Evolutionary conservation across 1,140 invertebrate genomes (phyloP), one percentile per base, ranked within the genome.

Genomic region (Epicauta chinensis): DNA sequence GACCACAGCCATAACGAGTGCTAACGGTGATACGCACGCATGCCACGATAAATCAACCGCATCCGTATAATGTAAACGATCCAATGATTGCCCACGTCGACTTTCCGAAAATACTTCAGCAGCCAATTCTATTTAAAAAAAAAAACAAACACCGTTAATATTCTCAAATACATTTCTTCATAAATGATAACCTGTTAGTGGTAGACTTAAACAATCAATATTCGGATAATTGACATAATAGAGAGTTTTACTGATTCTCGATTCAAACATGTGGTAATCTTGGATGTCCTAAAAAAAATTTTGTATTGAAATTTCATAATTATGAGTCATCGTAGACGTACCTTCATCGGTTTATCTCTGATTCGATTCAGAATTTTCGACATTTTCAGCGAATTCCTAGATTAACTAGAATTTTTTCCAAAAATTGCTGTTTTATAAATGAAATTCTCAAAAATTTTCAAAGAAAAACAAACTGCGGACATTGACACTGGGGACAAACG

Each of bases 1-100:
- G 1, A 97, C 74, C 55, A 93, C 73, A 12, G 89, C 89, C 63
- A 93, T 72, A 48, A 89, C 81, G 23, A 93, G 73, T 0, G 88
- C 87, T 64, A 86, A 89, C 1, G 91, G 89, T 0, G 91, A 91
- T 36, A 94, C 83, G 70, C 87, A 91, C 2, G 90, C 84, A 62
- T 84, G 82, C 64, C 85, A 76, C 34, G 85, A 83, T 40, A 91
- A 80, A 59, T 79, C 74, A 36, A 89, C 84, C 51, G 91, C 91
- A 64, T 86, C 82, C 50, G 87, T 83, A 39, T 84, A 79, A 67
- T 87, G 84, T 42, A 95, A 73, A 55, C 86, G 79, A 56, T 92
- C 86, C 60, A 96, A 73, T 3, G 86, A 86, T 60, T 77, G 75
- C 9, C 79, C 75, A 57, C 75, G 79, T 64, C 83, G 79, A 1